phyloP scores from a whole-genome alignment of 2,797 vertebrate species.

The Pygocentrus nattereri region DNA sequence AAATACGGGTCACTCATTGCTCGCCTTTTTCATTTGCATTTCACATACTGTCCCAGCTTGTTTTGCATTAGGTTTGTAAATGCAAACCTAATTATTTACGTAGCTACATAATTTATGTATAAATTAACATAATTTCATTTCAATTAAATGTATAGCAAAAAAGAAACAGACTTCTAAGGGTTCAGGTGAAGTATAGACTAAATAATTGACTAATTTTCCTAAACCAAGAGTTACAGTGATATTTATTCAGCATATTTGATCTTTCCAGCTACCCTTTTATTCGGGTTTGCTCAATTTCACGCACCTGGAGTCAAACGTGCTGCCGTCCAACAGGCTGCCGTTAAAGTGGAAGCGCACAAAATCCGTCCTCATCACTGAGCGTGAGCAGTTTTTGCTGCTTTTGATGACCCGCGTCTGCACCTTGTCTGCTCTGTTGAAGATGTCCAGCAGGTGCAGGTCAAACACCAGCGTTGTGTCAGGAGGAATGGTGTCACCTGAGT shows the following conservation, averaged over 20 bases:
- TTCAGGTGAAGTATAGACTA: not conserved
- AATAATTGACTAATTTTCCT: not conserved
- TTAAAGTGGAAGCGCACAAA: slow-evolving; percentile 97
- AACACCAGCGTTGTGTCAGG: slow-evolving; percentile 92
- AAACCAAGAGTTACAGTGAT: too few species aligned
- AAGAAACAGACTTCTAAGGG: not conserved
- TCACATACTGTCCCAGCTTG: too few species aligned
- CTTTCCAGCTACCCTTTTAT: too few species aligned
- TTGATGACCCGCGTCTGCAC: slow-evolving; percentile 84
- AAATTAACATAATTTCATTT: too few species aligned
- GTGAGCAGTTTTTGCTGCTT: slow-evolving; percentile 84
- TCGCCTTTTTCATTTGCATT: too few species aligned
- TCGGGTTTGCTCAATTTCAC: not conserved
- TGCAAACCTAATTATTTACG: too few species aligned
- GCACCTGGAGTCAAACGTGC: slow-evolving; percentile 92
- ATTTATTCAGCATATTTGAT: too few species aligned
- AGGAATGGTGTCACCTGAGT: slow-evolving; percentile 80
- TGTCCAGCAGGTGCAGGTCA: slow-evolving; percentile 88
- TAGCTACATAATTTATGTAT: too few species aligned
- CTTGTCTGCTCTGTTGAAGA: slow-evolving; percentile 93
- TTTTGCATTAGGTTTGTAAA: too few species aligned
- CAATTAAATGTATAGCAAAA: not conserved
- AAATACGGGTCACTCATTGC: too few species aligned
- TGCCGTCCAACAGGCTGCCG: slow-evolving; percentile 89
- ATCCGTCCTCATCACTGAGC: slow-evolving; percentile 89